A percentile compares a stretch with the other conserved stretches of the same genome.
Conservation (phyloP, 35 echinoderm and acorn worm genomes). For the Holothuria glaberrima region DNA sequence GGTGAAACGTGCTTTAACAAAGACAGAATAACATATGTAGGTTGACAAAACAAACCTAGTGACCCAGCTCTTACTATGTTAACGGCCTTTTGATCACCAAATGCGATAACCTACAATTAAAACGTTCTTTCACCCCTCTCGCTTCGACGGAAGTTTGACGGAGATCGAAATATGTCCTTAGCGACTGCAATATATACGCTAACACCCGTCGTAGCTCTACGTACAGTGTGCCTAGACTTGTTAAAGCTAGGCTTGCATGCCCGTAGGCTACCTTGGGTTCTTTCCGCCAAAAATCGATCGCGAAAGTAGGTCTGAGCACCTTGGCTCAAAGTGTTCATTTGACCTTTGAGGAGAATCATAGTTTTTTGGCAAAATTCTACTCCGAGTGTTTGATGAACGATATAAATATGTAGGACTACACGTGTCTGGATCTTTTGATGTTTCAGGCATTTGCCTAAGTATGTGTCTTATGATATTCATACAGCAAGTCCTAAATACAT, state of each 20-base stretch:
- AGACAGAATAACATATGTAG: not conserved
- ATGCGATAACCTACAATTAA: conserved; percentile 27
- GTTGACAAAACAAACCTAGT: conserved; percentile 19
- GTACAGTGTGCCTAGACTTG: too few species aligned
- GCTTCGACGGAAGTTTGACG: too few species aligned
- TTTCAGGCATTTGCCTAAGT: too few species aligned
- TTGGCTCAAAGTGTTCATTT: conserved; percentile 13
- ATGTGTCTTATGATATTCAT: too few species aligned
- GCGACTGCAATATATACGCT: too few species aligned
- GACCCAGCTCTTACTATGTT: not conserved
- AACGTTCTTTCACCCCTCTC: too few species aligned
- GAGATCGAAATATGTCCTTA: too few species aligned
- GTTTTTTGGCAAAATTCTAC: not conserved
- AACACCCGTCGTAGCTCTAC: too few species aligned
- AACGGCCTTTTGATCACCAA: conserved; percentile 25
- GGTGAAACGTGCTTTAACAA: not conserved
- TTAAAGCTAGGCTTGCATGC: conserved; percentile 21
- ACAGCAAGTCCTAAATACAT: too few species aligned
- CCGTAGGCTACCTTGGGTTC: conserved; percentile 9
- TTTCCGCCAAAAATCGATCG: conserved; percentile 50
- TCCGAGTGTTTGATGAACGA: too few species aligned
- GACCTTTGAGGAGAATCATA: conserved; percentile 48
- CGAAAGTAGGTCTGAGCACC: conserved; percentile 37
- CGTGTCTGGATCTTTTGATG: too few species aligned
- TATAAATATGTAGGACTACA: too few species aligned